phyloP scores from a whole-genome alignment of 1,140 invertebrate genomes.

The Danaus melanippus region DNA sequence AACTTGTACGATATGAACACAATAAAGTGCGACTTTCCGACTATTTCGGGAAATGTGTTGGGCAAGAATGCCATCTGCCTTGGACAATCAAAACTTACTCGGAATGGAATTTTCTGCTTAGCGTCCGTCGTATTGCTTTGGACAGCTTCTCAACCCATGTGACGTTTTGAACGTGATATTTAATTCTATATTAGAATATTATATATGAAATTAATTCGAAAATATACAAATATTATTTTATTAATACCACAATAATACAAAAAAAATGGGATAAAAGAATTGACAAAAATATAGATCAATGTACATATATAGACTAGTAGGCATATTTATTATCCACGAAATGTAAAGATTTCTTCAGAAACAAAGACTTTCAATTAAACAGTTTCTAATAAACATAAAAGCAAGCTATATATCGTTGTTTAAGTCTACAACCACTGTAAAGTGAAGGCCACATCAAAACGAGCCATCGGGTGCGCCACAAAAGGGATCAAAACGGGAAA shows the following conservation, averaged over 20 bases:
- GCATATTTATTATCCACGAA: too few species aligned
- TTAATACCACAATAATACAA: too few species aligned
- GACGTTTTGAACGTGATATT: conserved; percentile 15
- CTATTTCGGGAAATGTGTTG: conserved; percentile 52
- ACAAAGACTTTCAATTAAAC: too few species aligned
- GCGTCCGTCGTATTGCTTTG: conserved; percentile 47
- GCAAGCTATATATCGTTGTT: conserved; percentile 3
- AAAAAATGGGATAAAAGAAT: too few species aligned
- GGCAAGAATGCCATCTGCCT: conserved; percentile 62
- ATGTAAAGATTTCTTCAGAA: too few species aligned
- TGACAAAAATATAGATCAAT: too few species aligned
- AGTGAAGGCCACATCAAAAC: conserved; percentile 23
- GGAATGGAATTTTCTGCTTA: conserved; percentile 64
- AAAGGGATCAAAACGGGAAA: conserved; percentile 41
- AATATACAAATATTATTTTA: too few species aligned
- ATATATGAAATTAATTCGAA: too few species aligned
- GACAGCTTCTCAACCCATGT: conserved; percentile 34
- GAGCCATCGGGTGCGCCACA: conserved; percentile 35
- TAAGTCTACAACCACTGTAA: conserved; percentile 9
- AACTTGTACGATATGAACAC: conserved; percentile 57
- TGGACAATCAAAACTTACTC: conserved; percentile 64
- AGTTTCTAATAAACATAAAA: neutral
- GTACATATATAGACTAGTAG: too few species aligned
- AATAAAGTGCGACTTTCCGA: conserved; percentile 52
- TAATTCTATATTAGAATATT: too few species aligned